Evolutionary conservation across 92 coral and sea anemone genomes (phyloP), one percentile per base, ranked within the genome.

Genomic region (Epizoanthus rinbou): DNA sequence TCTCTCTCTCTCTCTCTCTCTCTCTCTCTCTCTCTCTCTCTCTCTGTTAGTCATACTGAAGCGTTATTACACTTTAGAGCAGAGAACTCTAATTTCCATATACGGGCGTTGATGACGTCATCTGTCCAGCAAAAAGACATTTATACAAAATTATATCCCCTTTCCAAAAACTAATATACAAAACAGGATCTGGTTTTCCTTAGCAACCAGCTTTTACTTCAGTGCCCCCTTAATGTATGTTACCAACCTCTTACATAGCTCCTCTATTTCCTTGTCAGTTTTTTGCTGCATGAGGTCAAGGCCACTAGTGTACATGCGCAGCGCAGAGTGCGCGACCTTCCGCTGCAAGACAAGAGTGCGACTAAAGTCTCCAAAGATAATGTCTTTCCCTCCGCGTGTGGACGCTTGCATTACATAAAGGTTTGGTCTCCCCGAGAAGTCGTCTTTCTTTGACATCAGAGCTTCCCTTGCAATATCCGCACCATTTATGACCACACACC

Each of bases 391-490:
- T 5, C 90, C 93, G 28, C 86, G 85, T 0, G 86, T 76, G 3
- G 88, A 53, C 64, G 81, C 80, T 15, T 87, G 75, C 84, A 69
- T 72, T 2, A 85, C 87, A 54, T 85, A 89, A 31, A 72, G 78
- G 7, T 73, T 57, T 3, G 90, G 90, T 21, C 93, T 67, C 15
- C 90, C 90, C 0, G 93, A 75, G 64, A 83, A 90, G 28, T 90
- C 93, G 35, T 86, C 93, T 58, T 87, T 90, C 56, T 80, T 83
- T 17, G 87, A 62, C 11, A 86, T 17, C 15, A 82, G 58, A 3
- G 90, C 93, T 28, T 90, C 90, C 23, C 88, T 73, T 64, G 93
- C 93, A 5, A 87, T 72, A 23, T 69, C 74, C 54, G 83, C 88
- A 10, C 88, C 69, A 72, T 79, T 90, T 69, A 90, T 79, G 35